A percentile compares a stretch with the other conserved stretches of the same genome.
Evolutionary conservation across 2,888 invertebrate genomes (phyloP).

Genomic region (Spilarctia lutea): DNA sequence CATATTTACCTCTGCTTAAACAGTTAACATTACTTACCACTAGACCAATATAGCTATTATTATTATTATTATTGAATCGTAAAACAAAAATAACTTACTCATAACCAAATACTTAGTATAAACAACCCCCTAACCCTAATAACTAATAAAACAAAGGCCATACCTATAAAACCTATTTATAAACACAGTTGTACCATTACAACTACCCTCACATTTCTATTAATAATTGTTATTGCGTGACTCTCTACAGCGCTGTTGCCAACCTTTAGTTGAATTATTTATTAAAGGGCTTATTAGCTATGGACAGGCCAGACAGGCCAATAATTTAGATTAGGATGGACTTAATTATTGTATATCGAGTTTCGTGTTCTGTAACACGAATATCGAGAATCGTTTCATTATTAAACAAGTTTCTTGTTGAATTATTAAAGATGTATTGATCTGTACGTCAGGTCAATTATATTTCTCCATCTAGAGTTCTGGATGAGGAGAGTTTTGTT

Average conservation of each 20-base stretch:
- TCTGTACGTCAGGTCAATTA: neutral
- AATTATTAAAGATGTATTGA: neutral
- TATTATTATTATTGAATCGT: neutral
- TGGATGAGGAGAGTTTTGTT: too few relatives aligned
- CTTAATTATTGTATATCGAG: slow-evolving; percentile 23
- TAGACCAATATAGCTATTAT: neutral
- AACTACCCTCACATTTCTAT: neutral
- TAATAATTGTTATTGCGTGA: slow-evolving; percentile 5
- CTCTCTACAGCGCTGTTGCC: slow-evolving; percentile 13
- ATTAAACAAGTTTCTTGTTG: neutral
- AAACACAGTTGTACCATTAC: slow-evolving; percentile 1
- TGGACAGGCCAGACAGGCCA: slow-evolving; percentile 33
- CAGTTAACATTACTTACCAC: neutral
- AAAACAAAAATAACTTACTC: neutral
- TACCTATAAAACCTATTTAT: slow-evolving; percentile 7
- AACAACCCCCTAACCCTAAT: neutral
- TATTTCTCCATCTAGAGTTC: neutral
- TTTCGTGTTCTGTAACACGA: neutral
- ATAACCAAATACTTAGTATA: neutral
- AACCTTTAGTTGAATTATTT: slow-evolving; percentile 46
- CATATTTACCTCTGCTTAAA: neutral
- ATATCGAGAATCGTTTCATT: slow-evolving; percentile 1
- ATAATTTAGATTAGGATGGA: slow-evolving; percentile 38
- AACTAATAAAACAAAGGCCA: slow-evolving; percentile 9
- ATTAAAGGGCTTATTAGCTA: slow-evolving; percentile 37